Percentiles rank a stretch among this genome's conserved stretches.
phyloP scores from a whole-genome alignment of 1,140 invertebrate genomes.

The Zaprionus lachaisei region DNA sequence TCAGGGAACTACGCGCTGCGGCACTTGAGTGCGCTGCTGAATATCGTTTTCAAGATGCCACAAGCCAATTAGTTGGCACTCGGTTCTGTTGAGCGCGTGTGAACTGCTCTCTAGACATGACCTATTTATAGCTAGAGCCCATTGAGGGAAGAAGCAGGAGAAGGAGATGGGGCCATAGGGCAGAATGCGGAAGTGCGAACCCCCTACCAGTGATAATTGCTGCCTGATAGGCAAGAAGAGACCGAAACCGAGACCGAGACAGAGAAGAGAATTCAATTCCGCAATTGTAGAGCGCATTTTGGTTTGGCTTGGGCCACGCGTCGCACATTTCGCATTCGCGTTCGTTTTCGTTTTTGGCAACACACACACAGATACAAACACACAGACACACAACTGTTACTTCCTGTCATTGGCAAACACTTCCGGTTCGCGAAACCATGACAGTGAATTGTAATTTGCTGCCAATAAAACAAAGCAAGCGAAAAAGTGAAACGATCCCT shows the following conservation, averaged over 20 bases:
- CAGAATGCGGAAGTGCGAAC: slow-evolving; percentile 47
- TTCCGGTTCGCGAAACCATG: slow-evolving; percentile 48
- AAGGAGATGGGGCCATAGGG: slow-evolving; percentile 1
- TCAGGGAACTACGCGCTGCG: not conserved
- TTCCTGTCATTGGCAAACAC: slow-evolving; percentile 51
- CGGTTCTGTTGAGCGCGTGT: slow-evolving; percentile 12
- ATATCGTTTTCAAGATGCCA: slow-evolving; percentile 34
- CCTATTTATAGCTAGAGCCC: slow-evolving; percentile 61
- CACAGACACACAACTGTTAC: not conserved
- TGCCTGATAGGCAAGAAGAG: slow-evolving; percentile 32
- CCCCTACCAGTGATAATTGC: slow-evolving; percentile 32
- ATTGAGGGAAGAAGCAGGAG: slow-evolving; percentile 25
- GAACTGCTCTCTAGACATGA: slow-evolving; percentile 51
- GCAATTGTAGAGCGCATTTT: slow-evolving; percentile 34
- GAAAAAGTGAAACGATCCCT: slow-evolving; percentile 11
- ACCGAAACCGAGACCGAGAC: not conserved
- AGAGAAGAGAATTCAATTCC: slow-evolving; percentile 47
- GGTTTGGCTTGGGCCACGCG: slow-evolving; percentile 27
- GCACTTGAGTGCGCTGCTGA: slow-evolving; percentile 1
- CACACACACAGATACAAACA: slow-evolving; percentile 12
- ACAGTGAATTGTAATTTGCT: slow-evolving; percentile 39
- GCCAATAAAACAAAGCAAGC: slow-evolving; percentile 32
- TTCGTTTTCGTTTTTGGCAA: slow-evolving; percentile 43
- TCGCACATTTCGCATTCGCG: slow-evolving; percentile 11
- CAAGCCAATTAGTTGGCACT: slow-evolving; percentile 37